Percentiles rank a stretch among this genome's conserved stretches.
Conservation (phyloP, 1,140 invertebrate species). For the Drosophila micromelanica region DNA sequence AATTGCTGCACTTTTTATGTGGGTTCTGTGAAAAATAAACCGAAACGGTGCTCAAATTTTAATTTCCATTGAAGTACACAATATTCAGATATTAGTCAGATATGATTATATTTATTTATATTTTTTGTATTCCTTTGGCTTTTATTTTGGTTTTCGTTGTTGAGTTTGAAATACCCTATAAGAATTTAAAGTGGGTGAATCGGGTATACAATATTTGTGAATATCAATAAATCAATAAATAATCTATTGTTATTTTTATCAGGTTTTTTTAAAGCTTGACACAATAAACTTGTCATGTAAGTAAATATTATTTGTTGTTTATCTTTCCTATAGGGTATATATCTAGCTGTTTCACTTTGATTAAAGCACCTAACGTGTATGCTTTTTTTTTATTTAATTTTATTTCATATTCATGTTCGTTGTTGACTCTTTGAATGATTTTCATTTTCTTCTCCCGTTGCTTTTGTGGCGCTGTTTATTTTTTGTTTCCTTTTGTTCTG, state of each 20-base stretch:
- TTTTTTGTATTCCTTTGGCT: not conserved
- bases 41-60: conserved; percentile 4
- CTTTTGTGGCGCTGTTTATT: conserved; percentile 31
- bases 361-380: conserved; percentile 1
- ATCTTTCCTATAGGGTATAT: not conserved
- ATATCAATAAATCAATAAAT: too few species aligned
- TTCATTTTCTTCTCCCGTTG: conserved; percentile 18
- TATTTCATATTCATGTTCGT: conserved; percentile 4
- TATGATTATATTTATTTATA: conserved; percentile 25
- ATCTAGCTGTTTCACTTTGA: not conserved
- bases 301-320: too few species aligned
- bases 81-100: conserved; percentile 7
- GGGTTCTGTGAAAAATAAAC: conserved; percentile 12
- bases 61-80: conserved; percentile 26
- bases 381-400: conserved; percentile 1
- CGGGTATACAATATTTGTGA: too few species aligned
- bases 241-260: too few species aligned
- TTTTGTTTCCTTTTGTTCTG: conserved; percentile 26
- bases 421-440: conserved; percentile 18
- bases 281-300: too few species aligned
- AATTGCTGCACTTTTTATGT: conserved; percentile 23
- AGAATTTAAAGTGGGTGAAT: too few species aligned
- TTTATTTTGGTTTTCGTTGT: not conserved
- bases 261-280: too few species aligned
- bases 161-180: not conserved